Conservation (phyloP, 1,140 invertebrate species). For the Penaeus indicus region DNA sequence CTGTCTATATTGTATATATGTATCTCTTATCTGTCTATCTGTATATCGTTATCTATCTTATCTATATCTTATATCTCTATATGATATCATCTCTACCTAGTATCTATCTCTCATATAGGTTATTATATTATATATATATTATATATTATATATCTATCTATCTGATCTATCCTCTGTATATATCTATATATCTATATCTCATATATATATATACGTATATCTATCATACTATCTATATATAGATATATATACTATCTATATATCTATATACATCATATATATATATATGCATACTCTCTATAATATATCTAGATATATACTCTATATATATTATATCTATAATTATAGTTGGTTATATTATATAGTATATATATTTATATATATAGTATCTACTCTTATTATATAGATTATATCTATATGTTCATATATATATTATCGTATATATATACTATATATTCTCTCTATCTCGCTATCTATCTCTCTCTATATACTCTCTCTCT, state of each 20-base stretch:
- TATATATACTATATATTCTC: background rate
- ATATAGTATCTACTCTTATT: background rate
- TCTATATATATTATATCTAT: conserved; percentile 20
- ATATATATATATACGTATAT: no score
- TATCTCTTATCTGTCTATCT: no score
- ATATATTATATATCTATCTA: background rate
- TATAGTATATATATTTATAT: background rate
- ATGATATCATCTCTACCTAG: no score
- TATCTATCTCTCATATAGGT: no score
- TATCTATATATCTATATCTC: conserved; percentile 1
- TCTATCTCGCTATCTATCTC: background rate
- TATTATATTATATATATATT: no score
- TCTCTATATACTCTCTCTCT: no score
- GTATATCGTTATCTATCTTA: no score
- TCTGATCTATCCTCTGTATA: background rate
- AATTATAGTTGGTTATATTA: background rate
- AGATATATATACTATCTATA: no score
- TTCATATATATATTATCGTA: background rate
- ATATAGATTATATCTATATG: background rate
- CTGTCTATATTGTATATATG: no score
- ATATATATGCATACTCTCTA: conserved; percentile 10
- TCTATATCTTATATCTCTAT: no score
- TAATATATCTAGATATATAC: no score
- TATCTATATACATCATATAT: conserved; percentile 9
- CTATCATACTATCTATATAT: no score